Conservation (phyloP, 2,888 invertebrate species). For the Physocephala rufipes region DNA sequence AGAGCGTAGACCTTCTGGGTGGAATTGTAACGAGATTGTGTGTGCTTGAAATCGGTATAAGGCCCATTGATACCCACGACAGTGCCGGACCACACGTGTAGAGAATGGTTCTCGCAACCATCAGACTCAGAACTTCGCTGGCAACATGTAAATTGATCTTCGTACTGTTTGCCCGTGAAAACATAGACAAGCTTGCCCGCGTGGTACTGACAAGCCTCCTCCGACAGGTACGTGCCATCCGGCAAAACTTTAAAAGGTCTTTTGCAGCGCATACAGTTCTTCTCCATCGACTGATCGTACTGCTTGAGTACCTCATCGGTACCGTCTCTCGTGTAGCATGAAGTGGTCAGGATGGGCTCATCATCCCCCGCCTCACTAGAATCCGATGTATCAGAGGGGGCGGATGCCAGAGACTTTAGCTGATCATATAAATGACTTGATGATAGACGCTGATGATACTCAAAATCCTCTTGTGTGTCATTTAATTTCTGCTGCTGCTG, state of each 20-base stretch:
- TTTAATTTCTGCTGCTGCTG: slow-evolving; percentile 25
- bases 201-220: slow-evolving; percentile 85
- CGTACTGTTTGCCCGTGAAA: slow-evolving; percentile 53
- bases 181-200: slow-evolving; percentile 81
- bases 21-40: slow-evolving; percentile 57
- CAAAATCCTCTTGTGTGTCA: slow-evolving; percentile 45
- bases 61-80: slow-evolving; percentile 78
- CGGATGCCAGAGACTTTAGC: slow-evolving; percentile 48
- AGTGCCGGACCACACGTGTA: slow-evolving; percentile 83
- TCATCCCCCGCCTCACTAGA: slow-evolving; percentile 52
- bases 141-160: slow-evolving; percentile 73
- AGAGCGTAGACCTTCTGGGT: slow-evolving; percentile 74
- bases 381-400: slow-evolving; percentile 66
- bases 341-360: slow-evolving; percentile 45
- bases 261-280: slow-evolving; percentile 78
- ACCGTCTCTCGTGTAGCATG: slow-evolving; percentile 60
- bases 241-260: slow-evolving; percentile 76
- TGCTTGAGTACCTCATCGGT: slow-evolving; percentile 47
- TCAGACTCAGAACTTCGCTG: slow-evolving; percentile 63
- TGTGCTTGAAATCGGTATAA: slow-evolving; percentile 73
- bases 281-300: slow-evolving; percentile 64
- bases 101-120: slow-evolving; percentile 74
- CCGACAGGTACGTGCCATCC: slow-evolving; percentile 76
- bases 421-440: slow-evolving; percentile 50
- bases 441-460: not conserved